Evolutionary conservation across 2,113 vertebrate species (phyloP), one percentile per base, ranked within the genome.

Genomic region (Vanacampus margaritifer): DNA sequence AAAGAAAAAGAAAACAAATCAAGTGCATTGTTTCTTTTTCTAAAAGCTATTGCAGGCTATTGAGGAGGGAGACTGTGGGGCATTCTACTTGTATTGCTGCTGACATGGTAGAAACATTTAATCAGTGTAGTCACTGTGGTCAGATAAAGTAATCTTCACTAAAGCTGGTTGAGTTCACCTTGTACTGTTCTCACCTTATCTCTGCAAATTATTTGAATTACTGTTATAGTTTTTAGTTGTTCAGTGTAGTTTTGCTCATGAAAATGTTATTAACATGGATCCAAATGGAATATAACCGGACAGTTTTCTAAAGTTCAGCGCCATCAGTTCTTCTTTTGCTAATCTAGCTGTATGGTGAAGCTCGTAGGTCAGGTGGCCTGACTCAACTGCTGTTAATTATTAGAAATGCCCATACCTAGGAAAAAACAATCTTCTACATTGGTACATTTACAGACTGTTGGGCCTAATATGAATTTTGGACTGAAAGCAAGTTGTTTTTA

Each of bases 331-430:
- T 59, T 71, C n/a, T 51, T 67, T 67, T 64, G 56, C 65, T 36
- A n/a, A 36, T 69, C 54, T 9, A 41, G 43, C n/a, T 67, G 58
- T 32, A 26, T 11, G 46, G 36, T 65, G 72, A 53, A 45, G 36
- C 71, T 43, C 69, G 56, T 68, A 78, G 71, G 70, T 82, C 82
- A 79, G 78, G 81, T 75, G 80, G 78, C 83, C 51, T 87, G 19
- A 86, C 26, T 26, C 21, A 0, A 66, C 74, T 80, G 75, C 80
- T 68, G 3, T 58, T 8, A 17, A 73, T 62, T 74, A 71, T 73
- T 50, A 82, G 86, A 76, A 79, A 90, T 90, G 87, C 72, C 85
- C 76, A 82, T 60, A 69, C 84, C 76, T 75, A 81, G 80, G 75
- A 88, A 79, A 4, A 82, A 80, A 71, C 75, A 86, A 75, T 76